phyloP scores from a whole-genome alignment of 2,888 invertebrate genomes.

The Acholoe squamosa region DNA sequence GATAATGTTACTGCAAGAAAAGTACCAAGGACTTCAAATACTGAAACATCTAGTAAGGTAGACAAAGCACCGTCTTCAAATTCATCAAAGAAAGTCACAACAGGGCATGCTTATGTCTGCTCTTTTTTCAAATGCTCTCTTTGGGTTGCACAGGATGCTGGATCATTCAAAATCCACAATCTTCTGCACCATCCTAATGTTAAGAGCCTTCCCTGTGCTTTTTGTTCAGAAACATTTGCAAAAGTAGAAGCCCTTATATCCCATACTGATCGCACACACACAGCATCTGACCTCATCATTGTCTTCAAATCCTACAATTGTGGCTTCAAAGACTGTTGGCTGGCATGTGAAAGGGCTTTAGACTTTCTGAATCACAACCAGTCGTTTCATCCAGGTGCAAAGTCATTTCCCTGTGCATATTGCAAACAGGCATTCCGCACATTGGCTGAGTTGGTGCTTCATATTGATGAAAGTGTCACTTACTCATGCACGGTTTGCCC shows the following conservation, averaged over 20 bases:
- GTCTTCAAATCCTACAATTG: conserved; percentile 14
- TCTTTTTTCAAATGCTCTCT: conserved; percentile 13
- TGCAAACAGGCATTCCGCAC: not conserved
- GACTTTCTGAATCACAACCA: not conserved
- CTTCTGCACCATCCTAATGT: not conserved
- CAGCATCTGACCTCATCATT: not conserved
- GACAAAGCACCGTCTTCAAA: not conserved
- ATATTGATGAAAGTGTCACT: conserved; percentile 13
- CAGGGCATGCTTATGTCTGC: not conserved
- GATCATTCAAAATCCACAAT: conserved; percentile 39
- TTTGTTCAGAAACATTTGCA: not conserved
- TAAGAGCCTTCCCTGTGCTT: not conserved
- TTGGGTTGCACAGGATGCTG: conserved; percentile 2
- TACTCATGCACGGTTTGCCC: not conserved
- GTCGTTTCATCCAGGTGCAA: not conserved
- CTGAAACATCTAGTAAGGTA: not conserved
- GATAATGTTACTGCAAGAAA: not conserved
- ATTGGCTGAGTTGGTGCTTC: not conserved
- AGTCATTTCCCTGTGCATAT: not conserved
- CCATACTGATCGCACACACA: not conserved
- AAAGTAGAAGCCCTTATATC: not conserved
- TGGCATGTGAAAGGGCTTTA: not conserved
- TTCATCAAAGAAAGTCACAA: conserved; percentile 1
- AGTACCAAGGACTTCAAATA: not conserved
- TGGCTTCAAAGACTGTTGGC: conserved; percentile 47